phyloP scores from a whole-genome alignment of 1,140 invertebrate genomes.

The Bombus consobrinus region DNA sequence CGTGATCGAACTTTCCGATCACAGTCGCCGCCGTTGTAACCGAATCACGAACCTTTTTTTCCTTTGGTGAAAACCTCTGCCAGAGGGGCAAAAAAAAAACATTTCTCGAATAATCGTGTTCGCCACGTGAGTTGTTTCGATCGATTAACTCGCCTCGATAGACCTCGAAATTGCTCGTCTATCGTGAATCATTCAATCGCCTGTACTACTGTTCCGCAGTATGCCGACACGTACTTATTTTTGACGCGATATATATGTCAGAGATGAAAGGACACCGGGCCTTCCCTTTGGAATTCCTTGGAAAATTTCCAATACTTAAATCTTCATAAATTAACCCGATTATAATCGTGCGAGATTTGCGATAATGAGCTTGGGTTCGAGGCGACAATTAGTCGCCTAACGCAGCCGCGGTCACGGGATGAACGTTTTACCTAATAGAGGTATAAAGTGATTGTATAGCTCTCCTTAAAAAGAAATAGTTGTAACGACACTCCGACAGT shows the following conservation, averaged over 20 bases:
- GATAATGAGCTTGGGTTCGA: no score
- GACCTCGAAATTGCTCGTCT: background rate
- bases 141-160: slow-evolving; percentile 11
- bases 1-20: slow-evolving; percentile 48
- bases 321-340: no score
- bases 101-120: slow-evolving; percentile 19
- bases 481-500: no score
- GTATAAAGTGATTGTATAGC: no score
- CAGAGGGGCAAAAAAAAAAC: slow-evolving; percentile 4
- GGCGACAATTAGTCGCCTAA: no score
- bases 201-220: background rate
- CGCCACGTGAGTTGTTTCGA: background rate
- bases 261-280: no score
- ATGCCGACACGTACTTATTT: background rate
- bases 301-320: no score
- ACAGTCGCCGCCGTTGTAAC: slow-evolving; percentile 26
- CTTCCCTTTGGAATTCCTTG: no score
- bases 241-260: background rate
- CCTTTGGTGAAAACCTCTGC: background rate
- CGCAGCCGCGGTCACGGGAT: no score
- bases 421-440: no score
- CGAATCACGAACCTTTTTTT: slow-evolving; percentile 9
- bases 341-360: no score
- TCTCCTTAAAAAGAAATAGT: no score
- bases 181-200: background rate